Evolutionary conservation across 2,888 invertebrate species (phyloP).

Genomic region (Chrysolina americana): DNA sequence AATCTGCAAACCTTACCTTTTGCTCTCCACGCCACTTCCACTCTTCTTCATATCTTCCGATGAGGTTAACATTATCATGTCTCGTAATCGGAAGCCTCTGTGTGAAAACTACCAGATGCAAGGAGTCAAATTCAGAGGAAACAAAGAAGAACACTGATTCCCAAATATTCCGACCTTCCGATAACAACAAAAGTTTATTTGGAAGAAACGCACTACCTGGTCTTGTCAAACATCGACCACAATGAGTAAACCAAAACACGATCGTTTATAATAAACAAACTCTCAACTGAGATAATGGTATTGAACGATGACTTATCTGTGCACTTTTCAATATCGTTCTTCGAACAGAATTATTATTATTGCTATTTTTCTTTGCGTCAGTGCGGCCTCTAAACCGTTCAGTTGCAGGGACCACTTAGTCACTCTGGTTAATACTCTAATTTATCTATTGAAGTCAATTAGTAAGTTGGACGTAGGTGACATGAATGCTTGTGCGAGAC

Average conservation of each 20-base stretch:
- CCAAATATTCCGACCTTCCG: neutral
- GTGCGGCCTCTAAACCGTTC: slow-evolving; percentile 32
- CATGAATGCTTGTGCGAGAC: slow-evolving; percentile 37
- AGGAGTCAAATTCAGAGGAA: neutral
- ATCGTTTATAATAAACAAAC: slow-evolving; percentile 28
- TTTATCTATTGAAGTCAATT: slow-evolving; percentile 69
- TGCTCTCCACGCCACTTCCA: slow-evolving; percentile 49
- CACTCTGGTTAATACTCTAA: slow-evolving; percentile 61
- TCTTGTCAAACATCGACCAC: slow-evolving; percentile 17
- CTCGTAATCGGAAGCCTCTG: slow-evolving; percentile 19
- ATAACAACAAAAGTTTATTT: slow-evolving; percentile 14
- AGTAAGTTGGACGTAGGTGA: slow-evolving; percentile 62
- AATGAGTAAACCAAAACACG: slow-evolving; percentile 27
- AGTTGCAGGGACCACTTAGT: slow-evolving; percentile 36
- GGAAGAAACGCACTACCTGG: slow-evolving; percentile 29
- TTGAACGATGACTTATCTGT: slow-evolving; percentile 27
- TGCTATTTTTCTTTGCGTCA: slow-evolving; percentile 16
- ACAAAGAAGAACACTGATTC: slow-evolving; percentile 3
- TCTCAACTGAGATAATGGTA: slow-evolving; percentile 24
- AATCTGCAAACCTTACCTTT: slow-evolving; percentile 50
- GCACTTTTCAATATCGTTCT: slow-evolving; percentile 28
- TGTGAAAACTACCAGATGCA: neutral
- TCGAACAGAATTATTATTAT: slow-evolving; percentile 20
- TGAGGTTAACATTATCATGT: slow-evolving; percentile 29
- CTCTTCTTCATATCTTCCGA: slow-evolving; percentile 48